Conservation (phyloP, 2,113 vertebrate genomes). For the Ochotona curzoniae region DNA sequence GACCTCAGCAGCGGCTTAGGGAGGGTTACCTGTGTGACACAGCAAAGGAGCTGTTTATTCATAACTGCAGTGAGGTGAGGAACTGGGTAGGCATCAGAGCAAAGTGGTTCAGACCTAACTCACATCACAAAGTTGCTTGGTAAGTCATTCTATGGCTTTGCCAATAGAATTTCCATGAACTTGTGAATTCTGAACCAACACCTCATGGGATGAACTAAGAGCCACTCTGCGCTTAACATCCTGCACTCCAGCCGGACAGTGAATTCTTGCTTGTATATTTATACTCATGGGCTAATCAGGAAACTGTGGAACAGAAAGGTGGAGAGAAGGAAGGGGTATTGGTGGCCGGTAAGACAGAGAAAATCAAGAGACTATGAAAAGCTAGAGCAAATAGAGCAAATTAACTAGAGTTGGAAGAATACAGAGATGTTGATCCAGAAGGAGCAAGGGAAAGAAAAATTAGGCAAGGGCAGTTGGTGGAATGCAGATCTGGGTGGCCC, state of each 20-base stretch:
- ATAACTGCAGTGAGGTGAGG: neutral
- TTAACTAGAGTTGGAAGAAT: too few relatives aligned
- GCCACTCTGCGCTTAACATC: too few relatives aligned
- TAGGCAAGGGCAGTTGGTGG: too few relatives aligned
- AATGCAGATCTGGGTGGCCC: too few relatives aligned
- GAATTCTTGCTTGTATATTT: neutral
- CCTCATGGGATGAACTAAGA: neutral
- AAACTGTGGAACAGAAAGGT: neutral
- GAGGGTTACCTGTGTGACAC: neutral
- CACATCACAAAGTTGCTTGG: neutral
- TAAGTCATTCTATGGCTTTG: neutral
- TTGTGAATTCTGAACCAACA: neutral
- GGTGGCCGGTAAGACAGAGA: neutral
- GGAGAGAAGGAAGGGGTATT: neutral
- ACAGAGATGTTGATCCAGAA: too few relatives aligned
- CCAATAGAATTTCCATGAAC: neutral
- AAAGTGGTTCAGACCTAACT: neutral
- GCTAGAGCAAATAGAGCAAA: too few relatives aligned
- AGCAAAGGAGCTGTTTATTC: neutral
- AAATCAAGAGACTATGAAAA: too few relatives aligned
- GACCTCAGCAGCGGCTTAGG: neutral
- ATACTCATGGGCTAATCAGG: neutral
- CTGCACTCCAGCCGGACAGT: too few relatives aligned
- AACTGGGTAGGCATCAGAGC: neutral
- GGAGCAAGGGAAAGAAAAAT: too few relatives aligned